Percentiles rank a stretch among this genome's conserved stretches.
Evolutionary conservation across 2,888 invertebrate genomes (phyloP).

Genomic region (Ferdinandea cuprea): DNA sequence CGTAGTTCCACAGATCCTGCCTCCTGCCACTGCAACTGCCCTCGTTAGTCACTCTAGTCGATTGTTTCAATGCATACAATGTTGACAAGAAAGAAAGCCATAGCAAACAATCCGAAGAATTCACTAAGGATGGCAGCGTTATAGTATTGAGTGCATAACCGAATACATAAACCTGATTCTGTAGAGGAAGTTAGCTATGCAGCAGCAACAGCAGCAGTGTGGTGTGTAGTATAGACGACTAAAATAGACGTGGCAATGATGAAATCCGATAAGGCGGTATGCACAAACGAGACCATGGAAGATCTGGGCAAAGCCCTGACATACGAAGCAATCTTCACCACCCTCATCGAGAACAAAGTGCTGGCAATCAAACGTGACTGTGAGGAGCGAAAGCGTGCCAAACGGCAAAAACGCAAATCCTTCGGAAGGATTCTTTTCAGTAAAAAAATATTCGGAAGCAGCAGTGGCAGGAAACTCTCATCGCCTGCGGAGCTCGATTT

Average conservation of each 20-base stretch:
- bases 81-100: slow-evolving; percentile 61
- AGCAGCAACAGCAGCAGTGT: slow-evolving; percentile 24
- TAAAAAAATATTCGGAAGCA: slow-evolving; percentile 79
- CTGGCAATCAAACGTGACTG: slow-evolving; percentile 83
- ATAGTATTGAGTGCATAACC: slow-evolving; percentile 66
- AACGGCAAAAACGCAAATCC: slow-evolving; percentile 81
- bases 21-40: slow-evolving; percentile 26
- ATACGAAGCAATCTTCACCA: slow-evolving; percentile 82
- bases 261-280: slow-evolving; percentile 82
- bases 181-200: slow-evolving; percentile 49
- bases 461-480: slow-evolving; percentile 52
- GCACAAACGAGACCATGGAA: slow-evolving; percentile 81
- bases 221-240: slow-evolving; percentile 26
- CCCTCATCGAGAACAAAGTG: slow-evolving; percentile 82
- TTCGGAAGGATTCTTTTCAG: slow-evolving; percentile 81
- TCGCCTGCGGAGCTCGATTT: slow-evolving; percentile 42
- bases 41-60: slow-evolving; percentile 43
- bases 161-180: slow-evolving; percentile 44
- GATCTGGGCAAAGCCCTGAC: slow-evolving; percentile 82
- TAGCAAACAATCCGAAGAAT: slow-evolving; percentile 52
- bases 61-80: slow-evolving; percentile 61
- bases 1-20: slow-evolving; percentile 29
- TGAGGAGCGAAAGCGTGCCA: slow-evolving; percentile 81
- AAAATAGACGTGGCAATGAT: slow-evolving; percentile 73
- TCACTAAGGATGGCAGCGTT: slow-evolving; percentile 55